phyloP scores from a whole-genome alignment of 2,888 invertebrate species.

The Ophion ellenae region DNA sequence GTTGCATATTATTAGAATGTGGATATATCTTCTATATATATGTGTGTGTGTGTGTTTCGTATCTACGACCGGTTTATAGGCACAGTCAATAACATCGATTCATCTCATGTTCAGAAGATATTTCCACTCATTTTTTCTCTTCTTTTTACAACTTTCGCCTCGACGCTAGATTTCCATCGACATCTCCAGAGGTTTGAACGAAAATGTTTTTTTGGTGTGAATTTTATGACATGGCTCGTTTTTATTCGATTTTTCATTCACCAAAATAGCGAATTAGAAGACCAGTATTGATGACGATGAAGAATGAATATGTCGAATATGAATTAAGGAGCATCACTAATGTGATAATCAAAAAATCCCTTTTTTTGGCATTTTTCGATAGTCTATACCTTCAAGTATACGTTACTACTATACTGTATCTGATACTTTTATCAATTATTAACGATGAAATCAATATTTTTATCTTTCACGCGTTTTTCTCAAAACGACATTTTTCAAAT shows the following conservation, averaged over 20 bases:
- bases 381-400: too few species aligned
- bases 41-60: neutral
- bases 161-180: neutral
- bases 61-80: conserved; percentile 31
- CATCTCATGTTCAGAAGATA: conserved; percentile 13
- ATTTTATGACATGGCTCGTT: neutral
- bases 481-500: too few species aligned
- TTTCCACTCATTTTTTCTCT: neutral
- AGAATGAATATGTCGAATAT: neutral
- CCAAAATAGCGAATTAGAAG: neutral
- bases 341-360: too few species aligned
- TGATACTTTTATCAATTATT: too few species aligned
- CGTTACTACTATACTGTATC: too few species aligned
- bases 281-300: neutral
- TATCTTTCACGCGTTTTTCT: too few species aligned
- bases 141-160: conserved; percentile 12
- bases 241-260: neutral
- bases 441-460: too few species aligned
- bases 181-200: neutral
- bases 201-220: too few species aligned
- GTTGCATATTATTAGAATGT: conserved; percentile 60
- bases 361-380: too few species aligned
- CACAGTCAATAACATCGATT: conserved; percentile 21
- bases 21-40: conserved; percentile 31
- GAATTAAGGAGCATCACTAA: neutral